These are phyloP conservation scores for Eupristina koningsbergeri DNA, from an alignment of 1,140 invertebrate genomes.

Conservation along the genomic window DNA sequence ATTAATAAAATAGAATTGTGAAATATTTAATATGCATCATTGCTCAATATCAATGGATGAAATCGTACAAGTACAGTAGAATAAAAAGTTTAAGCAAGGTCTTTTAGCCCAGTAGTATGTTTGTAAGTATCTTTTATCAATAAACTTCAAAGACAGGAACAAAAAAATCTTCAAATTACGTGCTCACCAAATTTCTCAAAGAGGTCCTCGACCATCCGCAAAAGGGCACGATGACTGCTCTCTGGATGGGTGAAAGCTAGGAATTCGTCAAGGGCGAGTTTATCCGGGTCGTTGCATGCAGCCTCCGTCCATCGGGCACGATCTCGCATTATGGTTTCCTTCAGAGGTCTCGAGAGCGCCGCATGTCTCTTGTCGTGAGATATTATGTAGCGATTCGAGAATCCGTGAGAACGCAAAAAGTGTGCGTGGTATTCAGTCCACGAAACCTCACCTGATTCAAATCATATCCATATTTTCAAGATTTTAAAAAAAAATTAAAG, in stretches of 20 bases:
- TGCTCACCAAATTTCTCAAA: constrained; percentile 81
- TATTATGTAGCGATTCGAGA: constrained; percentile 77
- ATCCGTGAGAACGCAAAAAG: constrained; percentile 80
- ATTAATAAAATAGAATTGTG: no score
- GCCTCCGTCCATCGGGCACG: constrained; percentile 87
- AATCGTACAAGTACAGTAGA: no score
- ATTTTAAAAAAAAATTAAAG: no score
- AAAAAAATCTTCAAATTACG: not conserved
- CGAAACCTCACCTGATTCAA: constrained; percentile 77
- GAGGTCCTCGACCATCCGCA: constrained; percentile 83
- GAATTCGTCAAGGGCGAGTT: constrained; percentile 84
- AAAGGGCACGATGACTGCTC: constrained; percentile 82
- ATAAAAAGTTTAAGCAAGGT: no score
- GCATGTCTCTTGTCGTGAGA: constrained; percentile 80
- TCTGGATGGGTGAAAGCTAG: constrained; percentile 87
- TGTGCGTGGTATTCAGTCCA: constrained; percentile 87
- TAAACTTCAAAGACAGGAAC: no score
- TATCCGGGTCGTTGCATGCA: constrained; percentile 81
- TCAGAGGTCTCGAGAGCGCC: constrained; percentile 68
- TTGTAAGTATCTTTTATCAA: no score
- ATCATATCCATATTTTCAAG: not conserved
- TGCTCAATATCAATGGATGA: no score
- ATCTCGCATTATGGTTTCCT: constrained; percentile 79
- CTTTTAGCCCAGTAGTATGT: no score
- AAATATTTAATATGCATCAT: no score